Percentiles rank a stretch among this genome's conserved stretches.
phyloP scores from a whole-genome alignment of 2,797 vertebrate genomes.

The Melanotaenia pygmaea region DNA sequence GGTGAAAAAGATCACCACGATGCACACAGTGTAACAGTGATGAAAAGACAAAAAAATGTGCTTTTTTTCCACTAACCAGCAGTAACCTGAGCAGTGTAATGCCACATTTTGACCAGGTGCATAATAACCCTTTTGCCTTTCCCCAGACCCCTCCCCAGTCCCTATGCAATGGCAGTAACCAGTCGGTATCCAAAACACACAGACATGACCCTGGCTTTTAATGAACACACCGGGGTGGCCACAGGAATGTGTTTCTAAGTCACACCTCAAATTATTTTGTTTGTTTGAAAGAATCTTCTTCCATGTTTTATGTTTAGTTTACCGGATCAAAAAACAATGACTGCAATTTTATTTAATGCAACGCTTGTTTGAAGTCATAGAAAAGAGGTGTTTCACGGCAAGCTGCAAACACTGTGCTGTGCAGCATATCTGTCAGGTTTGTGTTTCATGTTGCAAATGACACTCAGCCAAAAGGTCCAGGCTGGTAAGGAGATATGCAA shows the following conservation, averaged over 20 bases:
- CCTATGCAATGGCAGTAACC: slow-evolving; percentile 46
- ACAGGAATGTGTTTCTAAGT: slow-evolving; percentile 48
- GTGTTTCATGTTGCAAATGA: slow-evolving; percentile 63
- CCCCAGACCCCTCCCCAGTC: slow-evolving; percentile 36
- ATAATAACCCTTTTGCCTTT: slow-evolving; percentile 34
- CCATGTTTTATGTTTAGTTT: no score
- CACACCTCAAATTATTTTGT: slow-evolving; percentile 41
- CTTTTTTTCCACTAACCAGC: slow-evolving; percentile 22
- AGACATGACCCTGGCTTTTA: slow-evolving; percentile 23
- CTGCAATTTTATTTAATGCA: background rate
- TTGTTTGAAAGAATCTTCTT: slow-evolving; percentile 8
- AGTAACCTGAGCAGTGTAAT: slow-evolving; percentile 41
- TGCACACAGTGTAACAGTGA: background rate
- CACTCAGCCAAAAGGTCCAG: background rate
- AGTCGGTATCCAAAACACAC: slow-evolving; percentile 67
- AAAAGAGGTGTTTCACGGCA: background rate
- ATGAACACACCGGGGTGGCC: slow-evolving; percentile 49
- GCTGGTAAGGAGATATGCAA: background rate
- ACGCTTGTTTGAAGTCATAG: background rate
- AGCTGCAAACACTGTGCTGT: slow-evolving; percentile 7
- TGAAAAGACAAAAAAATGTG: slow-evolving; percentile 18
- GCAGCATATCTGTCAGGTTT: slow-evolving; percentile 28
- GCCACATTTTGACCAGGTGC: slow-evolving; percentile 35
- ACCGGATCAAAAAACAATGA: background rate
- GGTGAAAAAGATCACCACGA: slow-evolving; percentile 4